Evolutionary conservation across 2,888 invertebrate species (phyloP).

Genomic region (Prionchulus punctatus): DNA sequence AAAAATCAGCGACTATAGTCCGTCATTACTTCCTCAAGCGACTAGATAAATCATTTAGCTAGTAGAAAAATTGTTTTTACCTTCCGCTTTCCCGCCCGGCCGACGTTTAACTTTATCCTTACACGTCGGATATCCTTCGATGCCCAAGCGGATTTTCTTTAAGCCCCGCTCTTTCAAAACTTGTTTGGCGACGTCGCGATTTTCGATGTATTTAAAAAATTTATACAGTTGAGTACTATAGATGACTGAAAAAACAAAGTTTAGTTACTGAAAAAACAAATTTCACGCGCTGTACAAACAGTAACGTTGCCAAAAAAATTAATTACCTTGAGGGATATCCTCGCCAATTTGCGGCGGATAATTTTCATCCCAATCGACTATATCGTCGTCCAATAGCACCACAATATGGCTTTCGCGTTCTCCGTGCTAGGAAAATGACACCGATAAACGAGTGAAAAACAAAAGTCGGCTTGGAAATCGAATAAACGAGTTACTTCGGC

Average conservation of each 20-base stretch:
- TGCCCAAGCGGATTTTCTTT: conserved; percentile 94
- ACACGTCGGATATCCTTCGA: conserved; percentile 95
- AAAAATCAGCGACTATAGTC: not conserved
- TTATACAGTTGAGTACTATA: conserved; percentile 85
- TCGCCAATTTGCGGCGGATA: conserved; percentile 99
- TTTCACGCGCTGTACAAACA: not conserved
- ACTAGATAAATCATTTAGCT: too few relatives aligned
- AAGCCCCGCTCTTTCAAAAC: conserved; percentile 94
- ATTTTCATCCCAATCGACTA: conserved; percentile 93
- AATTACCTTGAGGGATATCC: conserved; percentile 68
- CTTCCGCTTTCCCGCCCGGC: conserved; percentile 78
- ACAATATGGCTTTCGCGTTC: conserved; percentile 96
- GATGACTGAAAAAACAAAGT: conserved; percentile 54
- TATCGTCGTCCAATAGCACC: conserved; percentile 83
- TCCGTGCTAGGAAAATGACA: conserved; percentile 58
- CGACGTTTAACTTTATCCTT: conserved; percentile 94
- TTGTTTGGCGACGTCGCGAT: conserved; percentile 94
- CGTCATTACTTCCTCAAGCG: not conserved
- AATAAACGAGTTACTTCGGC: conserved; percentile 36
- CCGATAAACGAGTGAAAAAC: not conserved
- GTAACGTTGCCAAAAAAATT: not conserved
- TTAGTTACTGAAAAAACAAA: conserved; percentile 4
- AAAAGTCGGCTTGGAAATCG: not conserved
- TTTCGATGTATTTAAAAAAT: conserved; percentile 98
- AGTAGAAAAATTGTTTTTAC: conserved; percentile 13